Percentiles rank a stretch among this genome's conserved stretches.
These are phyloP conservation scores for Dromius quadrimaculatus DNA, from an alignment of 2,888 invertebrate genomes.

Conservation along the genomic window DNA sequence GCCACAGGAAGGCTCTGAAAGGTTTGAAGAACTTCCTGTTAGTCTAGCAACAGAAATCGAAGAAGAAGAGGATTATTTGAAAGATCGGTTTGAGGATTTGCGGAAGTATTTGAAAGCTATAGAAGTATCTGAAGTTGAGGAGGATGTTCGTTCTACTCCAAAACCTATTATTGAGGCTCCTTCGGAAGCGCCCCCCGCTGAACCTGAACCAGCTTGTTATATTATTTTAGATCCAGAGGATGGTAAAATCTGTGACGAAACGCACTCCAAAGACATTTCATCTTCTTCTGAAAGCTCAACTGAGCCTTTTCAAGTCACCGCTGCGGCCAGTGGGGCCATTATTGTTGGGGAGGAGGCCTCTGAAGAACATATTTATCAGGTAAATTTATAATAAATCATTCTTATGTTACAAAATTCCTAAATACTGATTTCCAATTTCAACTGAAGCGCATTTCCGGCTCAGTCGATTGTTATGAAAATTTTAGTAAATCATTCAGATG, in stretches of 20 bases:
- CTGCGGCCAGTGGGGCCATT: neutral
- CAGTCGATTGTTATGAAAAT: too few relatives aligned
- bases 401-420: too few relatives aligned
- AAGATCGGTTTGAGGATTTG: conserved; percentile 7
- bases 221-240: conserved; percentile 42
- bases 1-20: neutral
- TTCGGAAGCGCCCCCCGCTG: neutral
- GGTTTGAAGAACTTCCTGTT: neutral
- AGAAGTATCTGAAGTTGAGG: neutral
- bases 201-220: conserved; percentile 33
- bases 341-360: neutral
- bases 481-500: too few relatives aligned
- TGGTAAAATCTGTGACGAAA: conserved; percentile 26
- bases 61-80: neutral
- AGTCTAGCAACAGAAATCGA: neutral
- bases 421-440: too few relatives aligned
- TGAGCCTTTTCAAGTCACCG: neutral
- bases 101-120: neutral
- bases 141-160: conserved; percentile 3
- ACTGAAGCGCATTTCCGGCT: too few relatives aligned
- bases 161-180: neutral
- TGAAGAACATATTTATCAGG: neutral
- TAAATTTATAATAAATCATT: too few relatives aligned
- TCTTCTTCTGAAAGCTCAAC: neutral
- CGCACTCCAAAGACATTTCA: conserved; percentile 1